phyloP scores from a whole-genome alignment of 2,113 vertebrate genomes.

The Cheirogaleus medius region DNA sequence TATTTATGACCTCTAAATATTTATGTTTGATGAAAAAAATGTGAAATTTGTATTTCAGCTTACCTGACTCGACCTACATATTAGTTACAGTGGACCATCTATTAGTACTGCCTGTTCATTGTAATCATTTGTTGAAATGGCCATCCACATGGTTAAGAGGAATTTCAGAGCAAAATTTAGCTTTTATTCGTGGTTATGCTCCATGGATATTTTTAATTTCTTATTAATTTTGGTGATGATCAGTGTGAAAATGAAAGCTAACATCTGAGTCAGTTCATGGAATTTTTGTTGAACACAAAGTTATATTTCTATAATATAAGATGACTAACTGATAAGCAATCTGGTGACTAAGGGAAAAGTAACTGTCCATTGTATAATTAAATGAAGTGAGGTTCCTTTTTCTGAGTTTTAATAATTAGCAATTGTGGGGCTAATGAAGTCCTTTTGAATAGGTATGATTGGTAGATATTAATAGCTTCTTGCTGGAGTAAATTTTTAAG shows the following conservation, averaged over 20 bases:
- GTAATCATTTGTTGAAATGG: slow-evolving; percentile 40
- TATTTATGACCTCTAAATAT: not conserved
- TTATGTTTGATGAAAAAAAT: not conserved
- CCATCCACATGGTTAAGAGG: not conserved
- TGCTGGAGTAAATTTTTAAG: not conserved
- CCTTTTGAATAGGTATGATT: not conserved
- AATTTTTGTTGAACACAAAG: slow-evolving; percentile 30
- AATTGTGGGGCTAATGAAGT: not conserved
- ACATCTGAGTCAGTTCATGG: not conserved
- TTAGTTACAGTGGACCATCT: slow-evolving; percentile 5
- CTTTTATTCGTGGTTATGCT: not conserved
- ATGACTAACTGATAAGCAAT: not conserved
- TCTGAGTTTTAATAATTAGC: not conserved
- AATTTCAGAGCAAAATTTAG: slow-evolving; percentile 39
- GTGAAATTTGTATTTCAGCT: not conserved
- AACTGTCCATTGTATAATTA: not conserved
- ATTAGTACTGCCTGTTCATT: not conserved
- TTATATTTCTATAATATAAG: slow-evolving; percentile 52
- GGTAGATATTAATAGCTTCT: not conserved
- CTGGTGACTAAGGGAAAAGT: not conserved
- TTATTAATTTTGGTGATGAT: not conserved
- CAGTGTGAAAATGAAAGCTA: not conserved
- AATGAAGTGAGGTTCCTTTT: not conserved
- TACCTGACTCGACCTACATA: not conserved
- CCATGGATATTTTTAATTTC: not conserved